Conservation (phyloP, 1,140 invertebrate genomes). For the Aphelenchoides avenae region DNA sequence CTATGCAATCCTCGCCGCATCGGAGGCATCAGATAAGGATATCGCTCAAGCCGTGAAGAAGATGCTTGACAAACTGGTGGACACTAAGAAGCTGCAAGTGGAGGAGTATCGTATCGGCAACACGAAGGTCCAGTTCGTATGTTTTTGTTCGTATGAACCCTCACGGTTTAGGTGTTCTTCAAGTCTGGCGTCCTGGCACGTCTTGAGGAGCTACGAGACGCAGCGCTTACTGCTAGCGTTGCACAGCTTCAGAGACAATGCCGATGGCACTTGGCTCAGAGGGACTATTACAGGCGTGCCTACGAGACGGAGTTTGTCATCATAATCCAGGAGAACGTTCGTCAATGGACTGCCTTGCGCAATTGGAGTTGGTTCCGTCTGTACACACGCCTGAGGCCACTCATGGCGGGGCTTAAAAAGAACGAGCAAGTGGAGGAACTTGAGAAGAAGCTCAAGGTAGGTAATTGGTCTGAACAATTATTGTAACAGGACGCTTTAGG, state of each 20-base stretch:
- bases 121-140: slow-evolving; percentile 71
- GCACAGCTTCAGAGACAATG: slow-evolving; percentile 79
- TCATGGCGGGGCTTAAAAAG: slow-evolving; percentile 82
- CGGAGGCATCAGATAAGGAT: slow-evolving; percentile 37
- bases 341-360: slow-evolving; percentile 91
- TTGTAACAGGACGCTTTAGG: slow-evolving; percentile 11
- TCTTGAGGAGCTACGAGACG: slow-evolving; percentile 98
- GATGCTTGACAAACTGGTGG: slow-evolving; percentile 38
- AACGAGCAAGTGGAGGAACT: slow-evolving; percentile 97
- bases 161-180: slow-evolving; percentile 84
- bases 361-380: slow-evolving; percentile 87
- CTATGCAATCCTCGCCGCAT: slow-evolving; percentile 66
- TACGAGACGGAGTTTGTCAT: slow-evolving; percentile 62
- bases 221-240: slow-evolving; percentile 91
- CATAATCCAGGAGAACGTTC: slow-evolving; percentile 94
- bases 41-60: slow-evolving; percentile 18
- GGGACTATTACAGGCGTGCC: slow-evolving; percentile 34
- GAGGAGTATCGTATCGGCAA: slow-evolving; percentile 45
- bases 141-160: neutral
- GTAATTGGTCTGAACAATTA: slow-evolving; percentile 12
- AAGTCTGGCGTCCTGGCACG: slow-evolving; percentile 98
- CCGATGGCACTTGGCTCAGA: slow-evolving; percentile 36
- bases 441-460: slow-evolving; percentile 90
- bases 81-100: slow-evolving; percentile 34
- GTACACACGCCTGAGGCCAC: slow-evolving; percentile 43